Evolutionary conservation across 2,888 invertebrate genomes (phyloP), one percentile per base, ranked within the genome.

Genomic region (Thelaira solivaga): DNA sequence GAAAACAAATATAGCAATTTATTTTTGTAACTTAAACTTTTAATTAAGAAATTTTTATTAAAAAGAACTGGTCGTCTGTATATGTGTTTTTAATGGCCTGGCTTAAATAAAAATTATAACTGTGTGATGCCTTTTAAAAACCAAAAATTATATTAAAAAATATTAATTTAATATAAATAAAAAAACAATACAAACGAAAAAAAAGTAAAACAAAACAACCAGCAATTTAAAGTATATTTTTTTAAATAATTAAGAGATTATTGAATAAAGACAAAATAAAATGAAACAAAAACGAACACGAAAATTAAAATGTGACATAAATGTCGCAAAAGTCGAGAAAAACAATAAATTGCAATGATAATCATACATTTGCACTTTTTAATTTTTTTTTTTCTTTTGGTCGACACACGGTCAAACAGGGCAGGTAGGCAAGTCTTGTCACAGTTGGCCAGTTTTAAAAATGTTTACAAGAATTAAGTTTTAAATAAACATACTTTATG

Each of bases 401-500:
- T 18, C n/a, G 24, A 36, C 55, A 57, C n/a, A 31, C 13, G 31
- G 11, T 22, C 43, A 22, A n/a, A 20, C 29, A 51, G 53, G 39
- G 20, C 20, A 20, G 20, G 36, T 16, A 36, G 43, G 22, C 22
- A 43, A 13, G 29, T 49, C 18, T 3, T 47, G 5, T 22, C 2
- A 20, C 4, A 10, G 43, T 26, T 45, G 55, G 36, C 18, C 13
- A 36, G 26, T 53, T 53, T 69, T 26, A 29, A 64, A n/a, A 64
- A 67, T 67, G 55, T 77, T 77, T 62, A 47, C 59, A 72, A 62
- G 67, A 62, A 67, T 65, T 59, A 16, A 61, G 69, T 69, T 78
- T 78, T 69, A 71, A 77, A 73, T 73, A 73, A 77, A 73, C 67
- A 73, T 67, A 77, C 71, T 77, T 77, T 77, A 77, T 62, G 62